Percentiles rank a stretch among this genome's conserved stretches.
Conservation (phyloP, 2,888 invertebrate species). For the Nasonovia ribisnigri region DNA sequence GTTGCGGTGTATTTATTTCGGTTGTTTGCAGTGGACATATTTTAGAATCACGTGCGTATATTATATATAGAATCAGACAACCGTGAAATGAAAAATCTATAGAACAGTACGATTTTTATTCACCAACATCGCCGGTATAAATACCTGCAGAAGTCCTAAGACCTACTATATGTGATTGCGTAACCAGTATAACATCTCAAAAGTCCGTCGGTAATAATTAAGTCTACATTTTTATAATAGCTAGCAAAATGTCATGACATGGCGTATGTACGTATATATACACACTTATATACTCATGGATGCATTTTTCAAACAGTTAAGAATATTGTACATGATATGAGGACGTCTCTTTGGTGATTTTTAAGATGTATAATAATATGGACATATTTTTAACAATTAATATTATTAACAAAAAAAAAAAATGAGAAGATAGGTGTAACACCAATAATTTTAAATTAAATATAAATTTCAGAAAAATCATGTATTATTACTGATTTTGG, state of each 20-base stretch:
- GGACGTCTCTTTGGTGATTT: neutral
- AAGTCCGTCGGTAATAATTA: neutral
- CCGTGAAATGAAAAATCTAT: slow-evolving; percentile 24
- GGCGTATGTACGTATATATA: neutral
- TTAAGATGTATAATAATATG: neutral
- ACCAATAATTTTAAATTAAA: neutral
- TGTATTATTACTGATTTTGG: neutral
- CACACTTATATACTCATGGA: neutral
- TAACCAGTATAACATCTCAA: too few species aligned
- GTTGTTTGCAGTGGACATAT: neutral
- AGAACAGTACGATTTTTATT: neutral
- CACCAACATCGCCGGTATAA: neutral
- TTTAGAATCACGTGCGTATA: neutral
- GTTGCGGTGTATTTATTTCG: neutral
- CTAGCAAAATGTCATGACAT: neutral
- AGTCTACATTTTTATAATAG: neutral
- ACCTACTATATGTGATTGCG: neutral
- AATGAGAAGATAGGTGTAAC: neutral
- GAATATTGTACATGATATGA: neutral
- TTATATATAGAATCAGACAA: neutral
- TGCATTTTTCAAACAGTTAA: neutral
- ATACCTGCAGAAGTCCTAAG: neutral
- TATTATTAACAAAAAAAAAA: too few species aligned
- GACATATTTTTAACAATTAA: neutral
- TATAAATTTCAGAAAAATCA: neutral